phyloP scores from a whole-genome alignment of 1,140 invertebrate species.

The Pantala flavescens region DNA sequence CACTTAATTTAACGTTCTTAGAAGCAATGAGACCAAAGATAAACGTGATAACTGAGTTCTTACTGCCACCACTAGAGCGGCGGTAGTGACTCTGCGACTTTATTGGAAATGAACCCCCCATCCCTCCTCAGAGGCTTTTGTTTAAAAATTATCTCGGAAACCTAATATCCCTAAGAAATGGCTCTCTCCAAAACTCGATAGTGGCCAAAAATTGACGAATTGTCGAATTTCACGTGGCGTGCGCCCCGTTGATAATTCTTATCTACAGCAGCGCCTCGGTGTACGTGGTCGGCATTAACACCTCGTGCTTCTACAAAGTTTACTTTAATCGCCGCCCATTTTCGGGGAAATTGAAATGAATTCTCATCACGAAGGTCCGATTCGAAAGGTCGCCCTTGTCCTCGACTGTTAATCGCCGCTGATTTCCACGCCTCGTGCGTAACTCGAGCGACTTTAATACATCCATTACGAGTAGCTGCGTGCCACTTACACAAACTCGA shows the following conservation, averaged over 20 bases:
- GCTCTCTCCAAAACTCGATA: not conserved
- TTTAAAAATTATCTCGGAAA: no score
- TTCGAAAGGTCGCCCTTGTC: not conserved
- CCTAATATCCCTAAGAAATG: not conserved
- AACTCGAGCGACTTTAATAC: no score
- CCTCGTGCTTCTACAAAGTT: not conserved
- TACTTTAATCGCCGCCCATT: conserved; percentile 6
- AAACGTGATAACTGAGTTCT: no score
- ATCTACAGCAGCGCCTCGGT: not conserved
- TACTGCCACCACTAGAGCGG: no score
- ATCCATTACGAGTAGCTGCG: no score
- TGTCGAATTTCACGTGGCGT: not conserved
- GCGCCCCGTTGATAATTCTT: not conserved
- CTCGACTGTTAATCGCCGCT: not conserved
- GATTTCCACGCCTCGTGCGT: no score
- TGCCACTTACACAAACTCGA: no score
- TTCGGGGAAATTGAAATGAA: not conserved
- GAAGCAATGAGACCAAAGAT: no score
- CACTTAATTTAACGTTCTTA: no score
- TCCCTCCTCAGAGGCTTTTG: no score
- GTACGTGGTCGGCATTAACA: not conserved
- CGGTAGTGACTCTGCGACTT: no score
- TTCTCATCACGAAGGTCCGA: not conserved
- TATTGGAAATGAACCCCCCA: no score
- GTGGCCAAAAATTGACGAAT: not conserved